Base-by-base conservation (phyloP, 2,797 vertebrate species). In the Gallirallus australis region DNA sequence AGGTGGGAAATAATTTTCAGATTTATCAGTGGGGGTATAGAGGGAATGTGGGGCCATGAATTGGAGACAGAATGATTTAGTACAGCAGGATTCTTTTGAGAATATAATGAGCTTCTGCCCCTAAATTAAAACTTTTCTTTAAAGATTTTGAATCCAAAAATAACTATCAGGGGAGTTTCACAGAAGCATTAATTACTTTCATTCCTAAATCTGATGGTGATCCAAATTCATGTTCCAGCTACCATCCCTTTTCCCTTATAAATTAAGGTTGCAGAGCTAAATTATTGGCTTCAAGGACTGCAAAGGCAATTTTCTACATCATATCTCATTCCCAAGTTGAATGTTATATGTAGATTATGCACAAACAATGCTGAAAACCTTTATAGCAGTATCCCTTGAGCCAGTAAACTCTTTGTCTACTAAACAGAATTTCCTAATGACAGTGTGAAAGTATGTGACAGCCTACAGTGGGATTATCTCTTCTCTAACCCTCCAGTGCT, bases 171-270 rank as follows among this genome's bases (percentile, higher is more conserved):
- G 96, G 89, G 95, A 96, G 90, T 94, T 96, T 96, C 94, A 89
- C 78, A 93, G 95, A 93, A 94, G 88, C 96, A 97, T 97, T 97
- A 97, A 96, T 97, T 97, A 97, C 95, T 96, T 96, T 94, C 93
- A 85, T 95, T 96, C 86, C 93, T 91, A 95, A 97, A 96, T 93
- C 94, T 97, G 96, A 95, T 54, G 8, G 92, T 84, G 93, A 96
- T 97, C 96, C 96, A 97, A 97, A 96, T 90, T 97, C 95, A 92
- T 76, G 82, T 96, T 97, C 96, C 90, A 94, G 52, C 94, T 77
- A 89, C 92, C 89, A 89, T 95, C 79, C 89, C 92, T 95, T 95
- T 94, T 90, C 86, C 82, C 89, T 93, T 95, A 94, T 95, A 97
- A 97, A 97, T 97, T 96, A 96, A 91, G 92, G 92, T 91, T 96